Evolutionary conservation across 2,113 vertebrate species (phyloP), one percentile per base, ranked within the genome.

Genomic region (Festucalex cinctus): DNA sequence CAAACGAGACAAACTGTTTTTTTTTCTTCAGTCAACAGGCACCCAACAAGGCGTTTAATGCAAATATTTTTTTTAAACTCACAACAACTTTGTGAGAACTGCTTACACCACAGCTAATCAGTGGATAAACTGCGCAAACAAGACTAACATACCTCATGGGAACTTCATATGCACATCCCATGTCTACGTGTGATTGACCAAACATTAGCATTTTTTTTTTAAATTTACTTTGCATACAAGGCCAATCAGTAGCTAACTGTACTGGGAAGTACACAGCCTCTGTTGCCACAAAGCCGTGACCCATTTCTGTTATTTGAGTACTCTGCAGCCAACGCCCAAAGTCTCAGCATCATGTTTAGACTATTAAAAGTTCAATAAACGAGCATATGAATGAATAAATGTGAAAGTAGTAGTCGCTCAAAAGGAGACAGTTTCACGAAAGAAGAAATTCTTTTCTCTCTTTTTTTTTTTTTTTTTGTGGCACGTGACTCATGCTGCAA

Each of bases 251-350:
- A n/a, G n/a, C n/a, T n/a, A n/a, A n/a, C 39, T 22, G n/a, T 60
- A 60, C 35, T 14, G 43, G 57, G 66, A 73, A 65, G 37, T 28
- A 36, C 5, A 17, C 9, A 39, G 26, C 28, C 9, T 0, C 16
- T 76, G 9, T 56, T 73, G 46, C 54, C 13, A 75, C 68, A 82
- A 73, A 78, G 49, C 22, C 41, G 6, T 81, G 74, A 70, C 81
- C 81, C n/a, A 84, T 26, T 78, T 85, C 35, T 44, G 66, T 76
- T 81, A 73, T 82, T 59, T 67, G 59, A 59, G n/a, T 43, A 37
- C 54, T 57, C 26, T 54, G 49, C 17, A 57, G 19, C 53, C n/a
- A 49, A 44, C 19, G 36, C 22, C 46, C 39, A 37, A n/a, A 61
- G 10, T 39, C 26, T 39, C 58, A 61, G 39, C 20, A 22, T 39